A percentile compares a stretch with the other conserved stretches of the same genome.
phyloP scores from a whole-genome alignment of 2,113 vertebrate genomes.

The Gyps fulvus region DNA sequence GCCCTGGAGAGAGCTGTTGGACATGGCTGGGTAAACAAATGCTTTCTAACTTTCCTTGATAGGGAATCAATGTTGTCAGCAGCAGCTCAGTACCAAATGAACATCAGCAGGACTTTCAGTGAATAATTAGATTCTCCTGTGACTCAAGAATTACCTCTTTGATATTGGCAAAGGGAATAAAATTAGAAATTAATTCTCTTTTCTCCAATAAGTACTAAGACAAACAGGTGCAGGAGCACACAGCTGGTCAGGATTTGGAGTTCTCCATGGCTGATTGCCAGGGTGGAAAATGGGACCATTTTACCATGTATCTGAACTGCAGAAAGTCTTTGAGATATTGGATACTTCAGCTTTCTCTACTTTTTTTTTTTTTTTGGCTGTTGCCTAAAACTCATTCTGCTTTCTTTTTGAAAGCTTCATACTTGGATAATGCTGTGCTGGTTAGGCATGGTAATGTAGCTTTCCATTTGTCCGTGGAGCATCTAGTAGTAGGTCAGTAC shows the following conservation, averaged over 20 bases:
- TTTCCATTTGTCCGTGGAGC: neutral
- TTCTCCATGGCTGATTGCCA: neutral
- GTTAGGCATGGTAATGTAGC: neutral
- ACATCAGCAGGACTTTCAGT: neutral
- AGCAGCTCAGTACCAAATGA: neutral
- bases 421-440: neutral
- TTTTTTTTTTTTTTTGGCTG: neutral
- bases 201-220: neutral
- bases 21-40: neutral
- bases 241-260: slow-evolving; percentile 20
- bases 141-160: neutral
- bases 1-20: neutral
- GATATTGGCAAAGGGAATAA: neutral
- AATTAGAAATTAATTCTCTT: neutral
- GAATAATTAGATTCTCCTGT: neutral
- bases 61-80: neutral
- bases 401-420: neutral
- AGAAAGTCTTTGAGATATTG: neutral
- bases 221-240: neutral
- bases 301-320: neutral
- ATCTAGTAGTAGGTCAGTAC: neutral
- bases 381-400: neutral
- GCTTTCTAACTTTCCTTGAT: slow-evolving; percentile 4
- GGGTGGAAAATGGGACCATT: neutral
- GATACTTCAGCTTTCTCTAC: neutral